These are phyloP conservation scores for Myrmophylax atrothorax DNA, from an alignment of 2,113 vertebrate species.

Conservation along the genomic window DNA sequence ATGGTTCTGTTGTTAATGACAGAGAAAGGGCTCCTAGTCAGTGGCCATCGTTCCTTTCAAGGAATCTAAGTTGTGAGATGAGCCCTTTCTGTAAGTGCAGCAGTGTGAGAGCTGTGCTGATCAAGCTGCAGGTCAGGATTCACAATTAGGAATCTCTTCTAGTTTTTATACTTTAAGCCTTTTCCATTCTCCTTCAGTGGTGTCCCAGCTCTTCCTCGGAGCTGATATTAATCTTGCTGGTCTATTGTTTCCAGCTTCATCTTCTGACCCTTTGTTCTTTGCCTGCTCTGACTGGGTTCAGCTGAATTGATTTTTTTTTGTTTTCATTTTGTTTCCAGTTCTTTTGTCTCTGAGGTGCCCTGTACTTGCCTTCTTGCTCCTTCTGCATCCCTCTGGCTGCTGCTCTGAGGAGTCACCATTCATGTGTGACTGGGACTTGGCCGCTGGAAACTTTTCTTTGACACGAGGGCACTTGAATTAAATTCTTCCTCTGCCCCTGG, in stretches of 20 bases:
- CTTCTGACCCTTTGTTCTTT: conserved; percentile 67
- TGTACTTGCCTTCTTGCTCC: conserved; percentile 21
- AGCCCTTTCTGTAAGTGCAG: not conserved
- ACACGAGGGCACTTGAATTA: not conserved
- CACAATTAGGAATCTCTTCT: not conserved
- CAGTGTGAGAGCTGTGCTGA: not conserved
- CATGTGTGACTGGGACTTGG: not conserved
- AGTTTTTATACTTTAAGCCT: not conserved
- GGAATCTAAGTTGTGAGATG: not conserved
- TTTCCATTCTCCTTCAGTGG: conserved; percentile 9
- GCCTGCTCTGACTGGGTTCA: conserved; percentile 9
- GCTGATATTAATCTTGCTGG: conserved; percentile 37
- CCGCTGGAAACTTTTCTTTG: not conserved
- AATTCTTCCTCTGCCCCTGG: not conserved
- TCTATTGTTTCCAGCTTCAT: conserved; percentile 52
- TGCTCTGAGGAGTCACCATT: not conserved
- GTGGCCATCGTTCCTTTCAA: not conserved
- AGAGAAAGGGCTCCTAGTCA: not conserved
- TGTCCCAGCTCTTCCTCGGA: not conserved
- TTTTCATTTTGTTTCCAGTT: conserved; percentile 41
- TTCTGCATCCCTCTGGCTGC: not conserved
- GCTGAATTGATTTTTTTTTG: conserved; percentile 53
- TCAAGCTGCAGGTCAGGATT: not conserved
- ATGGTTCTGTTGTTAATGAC: not conserved
- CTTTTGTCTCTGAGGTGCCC: conserved; percentile 9